These are phyloP conservation scores for Bos taurus DNA, from an alignment of 2,113 vertebrate genomes.

Conservation along the genomic window ARS-UCD2.0 NC_037329.1:109290501-109291000, in stretches of 20 bases:
- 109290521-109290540: constrained; percentile 73
- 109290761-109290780: background rate
- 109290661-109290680: constrained; percentile 45
- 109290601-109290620: constrained; percentile 70
- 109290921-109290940: constrained; percentile 9
- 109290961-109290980: constrained; percentile 11
- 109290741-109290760: background rate
- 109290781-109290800: constrained; percentile 20
- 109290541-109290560: constrained; percentile 71
- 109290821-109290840: background rate
- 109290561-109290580: constrained; percentile 77
- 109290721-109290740: constrained; percentile 42
- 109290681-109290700: constrained; percentile 53
- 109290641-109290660: constrained; percentile 44
- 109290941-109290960: constrained; percentile 5
- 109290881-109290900: background rate
- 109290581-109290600: constrained; percentile 74
- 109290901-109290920: background rate
- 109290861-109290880: rapidly evolving
- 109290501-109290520: constrained; percentile 79
- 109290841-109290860: background rate
- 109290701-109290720: constrained; percentile 56
- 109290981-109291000: constrained; percentile 19
- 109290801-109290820: background rate
- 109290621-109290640: constrained; percentile 60